Conservation (phyloP, 2,113 vertebrate species). For the Camelus bactrianus region DNA sequence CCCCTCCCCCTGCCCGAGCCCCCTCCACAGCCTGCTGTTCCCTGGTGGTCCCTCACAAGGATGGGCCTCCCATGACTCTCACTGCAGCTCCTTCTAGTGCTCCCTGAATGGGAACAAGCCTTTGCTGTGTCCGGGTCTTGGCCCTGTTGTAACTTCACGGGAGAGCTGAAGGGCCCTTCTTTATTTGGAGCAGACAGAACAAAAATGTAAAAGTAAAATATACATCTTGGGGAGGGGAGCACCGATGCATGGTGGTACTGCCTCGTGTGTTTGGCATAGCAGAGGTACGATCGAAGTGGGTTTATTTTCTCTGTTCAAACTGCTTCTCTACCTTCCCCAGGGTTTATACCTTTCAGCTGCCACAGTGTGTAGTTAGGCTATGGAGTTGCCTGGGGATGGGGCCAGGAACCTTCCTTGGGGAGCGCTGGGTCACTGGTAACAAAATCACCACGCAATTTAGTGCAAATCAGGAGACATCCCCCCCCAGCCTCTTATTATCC, state of each 20-base stretch:
- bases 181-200: conserved; percentile 69
- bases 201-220: conserved; percentile 70
- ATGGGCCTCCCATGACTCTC: not conserved
- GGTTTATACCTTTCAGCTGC: conserved; percentile 65
- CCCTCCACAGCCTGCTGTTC: conserved; percentile 24
- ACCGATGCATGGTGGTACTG: conserved; percentile 49
- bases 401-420: conserved; percentile 69
- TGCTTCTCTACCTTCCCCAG: conserved; percentile 60
- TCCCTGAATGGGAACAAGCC: conserved; percentile 53
- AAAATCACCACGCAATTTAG: conserved; percentile 78
- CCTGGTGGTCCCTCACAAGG: conserved; percentile 46
- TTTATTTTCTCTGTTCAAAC: conserved; percentile 73
- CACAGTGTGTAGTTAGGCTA: conserved; percentile 56
- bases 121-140: conserved; percentile 52
- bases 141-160: conserved; percentile 22
- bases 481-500: conserved; percentile 64
- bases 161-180: conserved; percentile 57
- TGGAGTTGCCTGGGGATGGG: conserved; percentile 58
- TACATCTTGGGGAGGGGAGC: conserved; percentile 48
- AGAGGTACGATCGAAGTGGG: conserved; percentile 49
- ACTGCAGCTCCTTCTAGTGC: conserved; percentile 2
- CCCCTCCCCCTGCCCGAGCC: not conserved
- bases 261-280: conserved; percentile 61
- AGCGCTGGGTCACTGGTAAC: conserved; percentile 74
- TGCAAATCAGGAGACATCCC: conserved; percentile 66